A percentile compares a stretch with the other conserved stretches of the same genome.
Conservation (phyloP, 2,113 vertebrate genomes). For the Sitta europaea region DNA sequence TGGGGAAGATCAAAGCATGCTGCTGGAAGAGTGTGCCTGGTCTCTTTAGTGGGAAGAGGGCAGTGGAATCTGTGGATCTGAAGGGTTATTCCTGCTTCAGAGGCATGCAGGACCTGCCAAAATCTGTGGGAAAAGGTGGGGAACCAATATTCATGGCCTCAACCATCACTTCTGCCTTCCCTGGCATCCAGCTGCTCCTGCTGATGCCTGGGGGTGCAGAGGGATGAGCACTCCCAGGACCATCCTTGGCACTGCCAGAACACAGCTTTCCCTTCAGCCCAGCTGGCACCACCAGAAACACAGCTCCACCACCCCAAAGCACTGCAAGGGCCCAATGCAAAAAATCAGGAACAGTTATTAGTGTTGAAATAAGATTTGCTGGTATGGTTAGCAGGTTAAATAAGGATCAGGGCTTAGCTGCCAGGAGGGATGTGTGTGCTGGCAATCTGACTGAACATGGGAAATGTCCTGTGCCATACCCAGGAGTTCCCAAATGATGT, state of each 20-base stretch:
- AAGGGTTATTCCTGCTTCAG: background rate
- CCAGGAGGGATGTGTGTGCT: background rate
- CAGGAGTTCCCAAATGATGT: background rate
- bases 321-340: background rate
- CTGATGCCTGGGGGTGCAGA: accelerated
- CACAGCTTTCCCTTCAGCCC: background rate
- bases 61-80: background rate
- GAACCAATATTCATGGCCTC: background rate
- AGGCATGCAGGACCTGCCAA: background rate
- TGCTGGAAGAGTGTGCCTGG: background rate
- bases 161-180: background rate
- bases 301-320: background rate
- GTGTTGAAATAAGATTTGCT: background rate
- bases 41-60: background rate
- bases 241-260: background rate
- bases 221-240: background rate
- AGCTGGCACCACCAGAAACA: background rate
- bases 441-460: background rate
- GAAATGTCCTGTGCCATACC: background rate
- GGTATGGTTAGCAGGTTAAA: background rate
- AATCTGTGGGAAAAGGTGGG: background rate
- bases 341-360: background rate
- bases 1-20: accelerated
- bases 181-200: background rate
- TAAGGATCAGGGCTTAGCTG: background rate